Base-by-base conservation (phyloP, 2,797 vertebrate species). In the Hippoglossus hippoglossus region DNA sequence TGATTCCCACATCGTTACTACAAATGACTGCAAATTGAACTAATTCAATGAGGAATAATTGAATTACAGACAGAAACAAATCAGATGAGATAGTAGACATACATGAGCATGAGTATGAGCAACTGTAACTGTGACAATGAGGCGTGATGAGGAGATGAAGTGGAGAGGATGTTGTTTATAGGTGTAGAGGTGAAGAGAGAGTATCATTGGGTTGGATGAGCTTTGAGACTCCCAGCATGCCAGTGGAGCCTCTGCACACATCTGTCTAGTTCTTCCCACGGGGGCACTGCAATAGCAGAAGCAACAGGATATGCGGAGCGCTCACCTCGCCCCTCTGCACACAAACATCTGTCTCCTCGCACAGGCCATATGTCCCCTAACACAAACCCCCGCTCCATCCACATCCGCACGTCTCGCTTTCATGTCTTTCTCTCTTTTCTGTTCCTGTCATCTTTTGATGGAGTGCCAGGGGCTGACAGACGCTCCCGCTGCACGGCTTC, bases 361-460 rank as follows among this genome's bases (percentile, higher is more conserved):
- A 73, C 68, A 64, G 74, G 67, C 87, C 91, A 91, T 85, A 90
- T 86, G 88, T 70, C 85, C 67, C 36, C 56, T 51, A 85, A 85
- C 77, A 71, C 51, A 57, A 81, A 68, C 82, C 82, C 84, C 68
- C 71, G 75, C 81, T 79, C 73, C 62, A 58, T 64, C 58, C 24
- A 39, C 36, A 39, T 16, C 31, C 10, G 55, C 68, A 50, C 44
- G 11, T 67, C 79, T 86, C 26, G n/a, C 89, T 91, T 91, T 93
- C 89, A 91, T 90, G 81, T 89, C 76, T 78, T 80, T 81, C 79
- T 85, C 84, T 80, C 76, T 75, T 86, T 50, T 86, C 81, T 80
- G 79, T 90, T 69, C 74, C 62, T 65, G 52, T 81, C 81, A 81
- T 66, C 87, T 92, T 92, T 91, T 92, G 88, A 92, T 90, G 76